Conservation (phyloP, 1,140 invertebrate genomes). For the Sminthurinus signatus region DNA sequence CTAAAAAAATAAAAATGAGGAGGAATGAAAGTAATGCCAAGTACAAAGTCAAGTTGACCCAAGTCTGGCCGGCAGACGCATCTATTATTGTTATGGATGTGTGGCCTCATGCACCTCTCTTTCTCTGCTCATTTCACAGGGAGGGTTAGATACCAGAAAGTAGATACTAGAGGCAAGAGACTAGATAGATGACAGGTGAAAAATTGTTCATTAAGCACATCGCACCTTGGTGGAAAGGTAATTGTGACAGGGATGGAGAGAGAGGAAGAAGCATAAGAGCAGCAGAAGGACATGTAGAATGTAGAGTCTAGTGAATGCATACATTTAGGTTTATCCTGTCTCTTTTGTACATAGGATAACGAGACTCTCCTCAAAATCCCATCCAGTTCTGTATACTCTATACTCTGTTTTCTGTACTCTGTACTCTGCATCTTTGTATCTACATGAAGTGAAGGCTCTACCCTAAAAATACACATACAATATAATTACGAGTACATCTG, state of each 20-base stretch:
- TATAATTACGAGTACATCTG: too few species aligned
- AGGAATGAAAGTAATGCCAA: too few species aligned
- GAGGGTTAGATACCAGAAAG: too few species aligned
- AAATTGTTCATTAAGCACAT: slow-evolving; percentile 34
- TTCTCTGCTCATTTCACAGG: slow-evolving; percentile 1
- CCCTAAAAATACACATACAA: too few species aligned
- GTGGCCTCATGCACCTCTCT: neutral
- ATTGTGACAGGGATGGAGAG: slow-evolving; percentile 6
- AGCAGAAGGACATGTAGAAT: neutral
- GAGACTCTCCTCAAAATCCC: slow-evolving; percentile 5
- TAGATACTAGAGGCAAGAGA: too few species aligned
- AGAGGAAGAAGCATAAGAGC: neutral
- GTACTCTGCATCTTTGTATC: too few species aligned
- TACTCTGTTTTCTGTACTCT: neutral
- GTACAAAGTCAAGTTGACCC: too few species aligned
- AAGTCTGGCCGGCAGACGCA: neutral
- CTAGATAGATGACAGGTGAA: slow-evolving; percentile 31
- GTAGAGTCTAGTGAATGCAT: too few species aligned
- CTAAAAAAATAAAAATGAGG: too few species aligned
- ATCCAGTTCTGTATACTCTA: neutral
- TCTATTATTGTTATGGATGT: neutral
- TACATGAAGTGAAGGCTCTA: too few species aligned
- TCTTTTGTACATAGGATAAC: neutral
- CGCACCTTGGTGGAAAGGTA: slow-evolving; percentile 22
- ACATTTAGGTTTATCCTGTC: too few species aligned